Conservation (phyloP, 2,888 invertebrate genomes). For the Yponomeuta cagnagella region DNA sequence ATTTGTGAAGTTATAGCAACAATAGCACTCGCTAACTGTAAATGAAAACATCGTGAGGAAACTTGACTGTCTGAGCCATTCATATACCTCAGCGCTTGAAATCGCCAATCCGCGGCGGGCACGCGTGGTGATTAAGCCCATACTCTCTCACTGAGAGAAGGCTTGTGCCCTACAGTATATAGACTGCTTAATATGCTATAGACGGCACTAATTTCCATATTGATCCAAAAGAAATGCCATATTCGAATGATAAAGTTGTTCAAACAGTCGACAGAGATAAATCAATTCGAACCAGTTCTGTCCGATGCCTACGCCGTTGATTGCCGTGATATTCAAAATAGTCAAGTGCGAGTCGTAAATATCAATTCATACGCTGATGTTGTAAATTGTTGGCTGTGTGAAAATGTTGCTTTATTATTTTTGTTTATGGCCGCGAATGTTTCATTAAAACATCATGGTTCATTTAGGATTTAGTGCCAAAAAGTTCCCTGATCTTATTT, state of each 20-base stretch:
- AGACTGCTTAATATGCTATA: not conserved
- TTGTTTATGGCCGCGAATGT: not conserved
- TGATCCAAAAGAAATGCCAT: not conserved
- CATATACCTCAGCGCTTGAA: too few species aligned
- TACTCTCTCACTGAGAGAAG: too few species aligned
- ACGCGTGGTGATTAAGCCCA: too few species aligned
- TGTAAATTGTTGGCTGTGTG: slow-evolving; percentile 11
- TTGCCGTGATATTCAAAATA: slow-evolving; percentile 12
- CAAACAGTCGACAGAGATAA: not conserved
- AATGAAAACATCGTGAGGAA: too few species aligned
- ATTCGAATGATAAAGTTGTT: slow-evolving; percentile 12
- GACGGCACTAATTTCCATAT: not conserved
- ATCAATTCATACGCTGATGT: not conserved
- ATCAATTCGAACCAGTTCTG: slow-evolving; percentile 8
- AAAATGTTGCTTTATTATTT: not conserved
- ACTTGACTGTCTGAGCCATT: too few species aligned
- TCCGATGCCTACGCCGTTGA: not conserved
- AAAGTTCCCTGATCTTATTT: not conserved
- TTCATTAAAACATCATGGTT: not conserved
- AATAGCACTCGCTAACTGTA: too few species aligned
- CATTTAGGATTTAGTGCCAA: not conserved
- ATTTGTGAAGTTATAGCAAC: too few species aligned
- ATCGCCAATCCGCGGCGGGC: too few species aligned
- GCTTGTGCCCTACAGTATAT: too few species aligned
- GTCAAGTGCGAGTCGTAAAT: slow-evolving; percentile 9